These are phyloP conservation scores for Ciconia boyciana DNA, from an alignment of 2,113 vertebrate species.

Conservation along the genomic window DNA sequence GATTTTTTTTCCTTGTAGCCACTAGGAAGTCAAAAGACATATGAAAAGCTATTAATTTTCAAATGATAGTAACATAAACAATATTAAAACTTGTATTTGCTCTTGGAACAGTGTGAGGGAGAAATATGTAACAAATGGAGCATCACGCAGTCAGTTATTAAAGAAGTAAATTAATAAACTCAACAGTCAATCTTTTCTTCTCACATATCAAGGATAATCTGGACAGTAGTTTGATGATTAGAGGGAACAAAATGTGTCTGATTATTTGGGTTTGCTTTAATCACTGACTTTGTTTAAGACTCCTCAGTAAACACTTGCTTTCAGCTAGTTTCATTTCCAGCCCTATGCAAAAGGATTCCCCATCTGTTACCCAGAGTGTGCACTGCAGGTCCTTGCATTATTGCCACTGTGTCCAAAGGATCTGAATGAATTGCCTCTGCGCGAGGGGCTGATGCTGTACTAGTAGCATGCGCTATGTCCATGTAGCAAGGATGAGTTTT, in stretches of 20 bases:
- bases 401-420: neutral
- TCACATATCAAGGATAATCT: neutral
- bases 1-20: conserved; percentile 56
- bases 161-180: conserved; percentile 50
- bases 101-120: conserved; percentile 11
- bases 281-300: neutral
- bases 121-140: conserved; percentile 16
- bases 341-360: neutral
- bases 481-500: neutral
- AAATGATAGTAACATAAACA: conserved; percentile 58
- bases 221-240: neutral
- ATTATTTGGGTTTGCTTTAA: conserved; percentile 18
- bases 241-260: neutral
- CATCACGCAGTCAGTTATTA: conserved; percentile 39
- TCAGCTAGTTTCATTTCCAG: neutral
- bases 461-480: accelerated
- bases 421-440: neutral
- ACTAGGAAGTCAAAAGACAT: conserved; percentile 59
- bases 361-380: neutral
- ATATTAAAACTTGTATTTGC: conserved; percentile 53
- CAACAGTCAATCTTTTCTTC: conserved; percentile 28
- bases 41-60: conserved; percentile 71
- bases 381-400: neutral
- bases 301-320: neutral
- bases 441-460: neutral